These are phyloP conservation scores for Gallinago nigripennis DNA, from an alignment of 2,797 vertebrate genomes.

Conservation along the genomic window DNA sequence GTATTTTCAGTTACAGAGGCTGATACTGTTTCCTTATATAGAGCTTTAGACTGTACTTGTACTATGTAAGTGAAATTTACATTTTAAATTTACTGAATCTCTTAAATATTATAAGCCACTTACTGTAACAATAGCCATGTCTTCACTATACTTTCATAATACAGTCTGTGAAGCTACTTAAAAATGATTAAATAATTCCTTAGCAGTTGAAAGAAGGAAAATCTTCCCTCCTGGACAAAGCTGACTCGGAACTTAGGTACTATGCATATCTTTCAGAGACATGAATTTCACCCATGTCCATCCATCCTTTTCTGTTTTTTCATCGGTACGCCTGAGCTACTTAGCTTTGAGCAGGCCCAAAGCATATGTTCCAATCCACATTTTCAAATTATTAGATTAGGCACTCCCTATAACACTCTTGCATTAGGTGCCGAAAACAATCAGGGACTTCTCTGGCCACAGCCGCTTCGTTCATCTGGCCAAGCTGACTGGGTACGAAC, in stretches of 20 bases:
- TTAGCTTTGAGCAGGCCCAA: neutral
- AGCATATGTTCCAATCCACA: neutral
- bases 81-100: conserved; percentile 6
- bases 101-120: conserved; percentile 13
- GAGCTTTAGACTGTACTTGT: neutral
- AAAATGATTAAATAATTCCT: conserved; percentile 16
- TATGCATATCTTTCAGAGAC: neutral
- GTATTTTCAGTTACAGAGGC: neutral
- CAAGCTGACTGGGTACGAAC: neutral
- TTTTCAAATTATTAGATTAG: neutral
- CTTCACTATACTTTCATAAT: neutral
- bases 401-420: neutral
- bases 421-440: neutral
- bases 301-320: neutral
- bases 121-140: conserved; percentile 14
- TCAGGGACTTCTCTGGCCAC: neutral
- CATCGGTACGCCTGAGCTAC: neutral
- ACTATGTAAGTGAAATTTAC: neutral
- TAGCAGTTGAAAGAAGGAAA: neutral
- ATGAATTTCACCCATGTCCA: neutral
- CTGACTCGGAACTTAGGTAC: neutral
- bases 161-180: neutral
- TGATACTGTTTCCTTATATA: neutral
- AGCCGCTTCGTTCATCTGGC: neutral
- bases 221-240: neutral